Conservation (phyloP, 1,140 invertebrate genomes). For the Leptestheria dahalacensis region DNA sequence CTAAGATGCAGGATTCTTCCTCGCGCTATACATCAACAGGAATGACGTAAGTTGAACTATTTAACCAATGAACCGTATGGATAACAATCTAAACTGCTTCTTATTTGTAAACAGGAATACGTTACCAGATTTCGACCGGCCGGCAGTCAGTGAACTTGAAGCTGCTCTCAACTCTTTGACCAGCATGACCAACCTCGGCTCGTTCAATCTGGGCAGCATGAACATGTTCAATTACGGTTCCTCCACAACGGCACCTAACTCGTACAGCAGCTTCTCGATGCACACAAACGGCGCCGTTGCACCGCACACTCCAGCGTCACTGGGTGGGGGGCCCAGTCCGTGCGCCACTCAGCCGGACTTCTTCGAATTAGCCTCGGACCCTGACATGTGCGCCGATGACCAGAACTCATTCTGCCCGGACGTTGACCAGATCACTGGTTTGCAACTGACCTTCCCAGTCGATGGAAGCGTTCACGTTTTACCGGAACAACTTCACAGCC, state of each 20-base stretch:
- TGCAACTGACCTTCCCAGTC: slow-evolving; percentile 38
- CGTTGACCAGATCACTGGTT: slow-evolving; percentile 35
- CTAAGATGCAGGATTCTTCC: slow-evolving; percentile 2
- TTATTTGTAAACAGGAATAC: too few species aligned
- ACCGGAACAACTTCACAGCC: slow-evolving; percentile 30
- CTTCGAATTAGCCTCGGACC: slow-evolving; percentile 9
- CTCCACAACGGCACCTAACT: background rate
- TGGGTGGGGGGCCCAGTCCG: slow-evolving; percentile 38
- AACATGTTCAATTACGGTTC: background rate
- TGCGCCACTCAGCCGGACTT: slow-evolving; percentile 9
- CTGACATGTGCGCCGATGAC: slow-evolving; percentile 15
- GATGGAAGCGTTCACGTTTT: slow-evolving; percentile 49
- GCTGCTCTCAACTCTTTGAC: slow-evolving; percentile 10
- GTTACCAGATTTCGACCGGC: slow-evolving; percentile 1
- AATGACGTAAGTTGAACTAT: background rate
- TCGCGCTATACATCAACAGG: slow-evolving; percentile 2
- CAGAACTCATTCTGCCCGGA: slow-evolving; percentile 15
- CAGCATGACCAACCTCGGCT: slow-evolving; percentile 3
- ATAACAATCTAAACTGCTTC: too few species aligned
- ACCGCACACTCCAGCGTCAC: background rate
- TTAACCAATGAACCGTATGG: too few species aligned
- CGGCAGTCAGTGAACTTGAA: slow-evolving; percentile 9
- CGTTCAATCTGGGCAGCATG: background rate
- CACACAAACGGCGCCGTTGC: slow-evolving; percentile 34
- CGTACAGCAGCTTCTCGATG: slow-evolving; percentile 25